These are phyloP conservation scores for Acipenser ruthenus DNA, from an alignment of 2,797 vertebrate species.

Conservation along the genomic window DNA sequence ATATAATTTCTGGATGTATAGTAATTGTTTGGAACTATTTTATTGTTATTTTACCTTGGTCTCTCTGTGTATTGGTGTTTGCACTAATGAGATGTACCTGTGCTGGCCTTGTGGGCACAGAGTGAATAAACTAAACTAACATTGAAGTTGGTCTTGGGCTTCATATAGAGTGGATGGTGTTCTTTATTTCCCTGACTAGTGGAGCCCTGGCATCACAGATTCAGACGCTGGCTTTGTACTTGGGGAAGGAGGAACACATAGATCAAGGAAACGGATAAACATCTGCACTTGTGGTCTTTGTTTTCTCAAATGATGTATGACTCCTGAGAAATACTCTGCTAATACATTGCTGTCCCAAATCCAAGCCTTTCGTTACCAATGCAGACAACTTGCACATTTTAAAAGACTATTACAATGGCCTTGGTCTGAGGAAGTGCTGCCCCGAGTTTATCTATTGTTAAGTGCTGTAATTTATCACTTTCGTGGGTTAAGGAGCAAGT, in stretches of 20 bases:
- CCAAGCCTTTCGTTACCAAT: conserved; percentile 49
- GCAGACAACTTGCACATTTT: conserved; percentile 38
- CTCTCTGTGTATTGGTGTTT: too few species aligned
- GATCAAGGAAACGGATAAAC: conserved; percentile 64
- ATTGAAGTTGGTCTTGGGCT: too few species aligned
- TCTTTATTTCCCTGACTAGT: too few species aligned
- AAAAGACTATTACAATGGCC: conserved; percentile 64
- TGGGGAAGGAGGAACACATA: conserved; percentile 53
- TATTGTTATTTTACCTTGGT: too few species aligned
- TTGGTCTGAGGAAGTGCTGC: conserved; percentile 69
- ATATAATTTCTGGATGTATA: too few species aligned
- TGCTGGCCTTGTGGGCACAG: too few species aligned
- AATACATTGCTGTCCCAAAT: conserved; percentile 47
- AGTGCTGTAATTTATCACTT: conserved; percentile 85
- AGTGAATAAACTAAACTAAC: too few species aligned
- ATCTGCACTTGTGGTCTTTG: conserved; percentile 52
- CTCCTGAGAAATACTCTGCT: conserved; percentile 41
- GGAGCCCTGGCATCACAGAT: too few species aligned
- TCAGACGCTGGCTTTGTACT: conserved; percentile 32
- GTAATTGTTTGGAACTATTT: too few species aligned
- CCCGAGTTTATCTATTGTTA: conserved; percentile 70
- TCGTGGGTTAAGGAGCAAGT: conserved; percentile 73
- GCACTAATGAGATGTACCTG: too few species aligned
- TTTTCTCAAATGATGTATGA: conserved; percentile 64
- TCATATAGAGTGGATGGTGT: too few species aligned